Conservation (phyloP, 1,140 invertebrate species). For the Diorhabda elongata region DNA sequence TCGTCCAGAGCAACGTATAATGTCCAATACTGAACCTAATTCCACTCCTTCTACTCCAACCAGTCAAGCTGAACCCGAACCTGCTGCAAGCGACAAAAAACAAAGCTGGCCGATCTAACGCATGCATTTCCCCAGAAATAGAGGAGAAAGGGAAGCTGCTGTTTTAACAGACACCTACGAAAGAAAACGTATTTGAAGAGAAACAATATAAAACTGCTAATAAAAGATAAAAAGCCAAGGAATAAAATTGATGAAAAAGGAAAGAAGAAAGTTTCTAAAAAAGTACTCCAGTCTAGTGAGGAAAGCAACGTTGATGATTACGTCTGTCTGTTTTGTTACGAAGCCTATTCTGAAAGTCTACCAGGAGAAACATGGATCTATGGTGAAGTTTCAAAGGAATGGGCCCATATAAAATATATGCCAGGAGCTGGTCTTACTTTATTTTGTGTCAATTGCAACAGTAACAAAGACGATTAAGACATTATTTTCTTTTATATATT, state of each 20-base stretch:
- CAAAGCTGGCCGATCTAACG: conserved; percentile 11
- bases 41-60: conserved; percentile 15
- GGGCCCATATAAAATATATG: conserved; percentile 12
- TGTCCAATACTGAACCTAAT: conserved; percentile 6
- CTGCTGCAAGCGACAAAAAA: conserved; percentile 29
- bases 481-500: too few species aligned
- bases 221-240: conserved; percentile 34
- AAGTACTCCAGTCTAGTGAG: conserved; percentile 35
- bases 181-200: conserved; percentile 20
- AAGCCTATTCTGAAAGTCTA: conserved; percentile 32
- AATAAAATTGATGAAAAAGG: conserved; percentile 20
- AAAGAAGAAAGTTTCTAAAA: conserved; percentile 24
- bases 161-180: conserved; percentile 9
- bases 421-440: neutral
- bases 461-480: too few species aligned
- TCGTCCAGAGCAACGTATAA: conserved; percentile 19
- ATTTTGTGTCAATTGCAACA: too few species aligned
- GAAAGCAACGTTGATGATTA: conserved; percentile 33
- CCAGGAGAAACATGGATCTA: conserved; percentile 32
- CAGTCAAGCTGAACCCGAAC: conserved; percentile 32
- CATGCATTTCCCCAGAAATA: conserved; percentile 29
- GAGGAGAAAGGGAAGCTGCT: conserved; percentile 9
- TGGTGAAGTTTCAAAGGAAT: conserved; percentile 23
- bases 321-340: conserved; percentile 30
- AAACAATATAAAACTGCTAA: conserved; percentile 11